These are phyloP conservation scores for Parasteatoda tepidariorum DNA, from an alignment of 1,140 invertebrate genomes.

Conservation along the genomic window DNA sequence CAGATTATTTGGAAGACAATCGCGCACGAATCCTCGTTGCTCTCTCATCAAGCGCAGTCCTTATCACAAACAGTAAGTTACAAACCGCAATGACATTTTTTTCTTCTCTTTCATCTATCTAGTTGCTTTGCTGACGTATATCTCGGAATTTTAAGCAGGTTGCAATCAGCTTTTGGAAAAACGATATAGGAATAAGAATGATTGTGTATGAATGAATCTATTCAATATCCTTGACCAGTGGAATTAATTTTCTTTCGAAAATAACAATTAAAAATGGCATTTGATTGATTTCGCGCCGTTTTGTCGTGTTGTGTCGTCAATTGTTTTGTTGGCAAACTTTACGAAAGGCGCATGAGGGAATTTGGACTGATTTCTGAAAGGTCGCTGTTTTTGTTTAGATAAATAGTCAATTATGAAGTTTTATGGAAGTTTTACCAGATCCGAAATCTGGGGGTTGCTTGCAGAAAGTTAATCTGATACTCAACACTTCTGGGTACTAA, in stretches of 20 bases:
- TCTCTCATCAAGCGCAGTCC: neutral
- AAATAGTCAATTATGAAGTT: too few relatives aligned
- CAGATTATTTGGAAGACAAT: conserved; percentile 19
- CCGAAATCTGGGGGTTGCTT: too few relatives aligned
- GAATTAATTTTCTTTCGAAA: neutral
- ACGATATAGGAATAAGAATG: neutral
- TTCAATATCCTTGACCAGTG: neutral
- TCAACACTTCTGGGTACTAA: too few relatives aligned
- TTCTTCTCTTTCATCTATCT: neutral
- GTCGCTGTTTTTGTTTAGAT: too few relatives aligned
- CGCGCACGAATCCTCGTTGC: neutral
- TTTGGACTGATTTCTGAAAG: neutral
- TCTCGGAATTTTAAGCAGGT: conserved; percentile 26
- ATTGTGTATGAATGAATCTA: neutral
- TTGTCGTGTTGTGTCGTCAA: too few relatives aligned
- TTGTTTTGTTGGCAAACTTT: too few relatives aligned
- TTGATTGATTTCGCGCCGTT: neutral
- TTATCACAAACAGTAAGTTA: conserved; percentile 10
- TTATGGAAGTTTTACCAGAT: too few relatives aligned
- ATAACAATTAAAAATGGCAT: neutral
- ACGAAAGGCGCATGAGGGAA: neutral
- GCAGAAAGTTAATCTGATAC: too few relatives aligned
- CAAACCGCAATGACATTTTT: neutral
- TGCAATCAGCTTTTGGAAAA: neutral
- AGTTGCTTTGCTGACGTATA: neutral